Conservation (phyloP, 2,113 vertebrate species). For the Pampusana beccarii region DNA sequence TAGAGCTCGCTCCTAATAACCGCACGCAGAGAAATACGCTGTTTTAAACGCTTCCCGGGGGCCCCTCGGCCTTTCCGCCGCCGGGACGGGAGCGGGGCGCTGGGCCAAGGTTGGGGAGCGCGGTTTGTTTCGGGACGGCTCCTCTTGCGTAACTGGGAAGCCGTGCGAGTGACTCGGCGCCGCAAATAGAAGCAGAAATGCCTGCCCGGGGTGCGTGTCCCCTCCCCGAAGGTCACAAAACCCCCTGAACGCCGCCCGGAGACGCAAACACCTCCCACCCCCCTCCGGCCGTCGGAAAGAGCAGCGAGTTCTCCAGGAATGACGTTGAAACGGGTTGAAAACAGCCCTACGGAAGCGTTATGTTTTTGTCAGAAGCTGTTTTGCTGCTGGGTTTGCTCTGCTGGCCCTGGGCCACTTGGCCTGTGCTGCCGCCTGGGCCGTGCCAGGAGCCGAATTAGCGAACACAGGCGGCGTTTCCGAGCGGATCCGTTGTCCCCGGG, state of each 20-base stretch:
- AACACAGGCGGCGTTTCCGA: background rate
- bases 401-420: constrained; percentile 18
- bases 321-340: no score
- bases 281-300: fast-evolving
- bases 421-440: fast-evolving
- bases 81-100: fast-evolving
- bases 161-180: no score
- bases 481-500: background rate
- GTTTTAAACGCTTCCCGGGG: background rate
- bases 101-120: background rate
- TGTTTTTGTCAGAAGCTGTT: background rate
- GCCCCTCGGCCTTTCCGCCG: background rate
- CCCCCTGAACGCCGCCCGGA: fast-evolving
- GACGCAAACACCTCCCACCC: no score
- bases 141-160: background rate
- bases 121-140: background rate
- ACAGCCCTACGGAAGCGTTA: no score
- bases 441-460: background rate
- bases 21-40: fast-evolving
- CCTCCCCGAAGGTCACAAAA: background rate
- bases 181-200: background rate
- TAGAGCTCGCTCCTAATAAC: background rate
- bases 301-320: background rate
- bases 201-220: background rate
- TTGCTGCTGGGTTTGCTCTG: background rate